Conservation (phyloP, 1,140 invertebrate genomes). For the Colletes latitarsis region DNA sequence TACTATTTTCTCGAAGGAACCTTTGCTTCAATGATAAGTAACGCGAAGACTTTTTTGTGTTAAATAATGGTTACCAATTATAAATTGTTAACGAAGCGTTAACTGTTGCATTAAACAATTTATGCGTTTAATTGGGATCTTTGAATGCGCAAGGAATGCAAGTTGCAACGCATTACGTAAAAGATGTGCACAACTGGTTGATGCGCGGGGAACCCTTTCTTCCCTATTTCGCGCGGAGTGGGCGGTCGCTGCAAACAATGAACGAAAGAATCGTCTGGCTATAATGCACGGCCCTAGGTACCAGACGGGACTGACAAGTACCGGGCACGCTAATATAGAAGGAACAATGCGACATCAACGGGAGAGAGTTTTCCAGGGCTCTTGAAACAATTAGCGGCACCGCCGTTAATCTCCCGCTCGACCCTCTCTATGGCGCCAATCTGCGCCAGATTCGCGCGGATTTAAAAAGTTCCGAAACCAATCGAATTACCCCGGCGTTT, state of each 20-base stretch:
- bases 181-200: constrained; percentile 8
- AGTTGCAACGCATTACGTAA: not conserved
- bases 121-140: not conserved
- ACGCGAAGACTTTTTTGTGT: no score
- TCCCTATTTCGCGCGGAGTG: constrained; percentile 30
- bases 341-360: constrained; percentile 51
- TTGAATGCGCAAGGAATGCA: not conserved
- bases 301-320: constrained; percentile 39
- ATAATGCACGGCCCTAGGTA: constrained; percentile 35
- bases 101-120: not conserved
- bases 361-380: constrained; percentile 42
- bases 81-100: no score
- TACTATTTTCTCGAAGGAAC: no score
- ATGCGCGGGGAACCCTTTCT: constrained; percentile 28
- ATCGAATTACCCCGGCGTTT: constrained; percentile 2
- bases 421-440: constrained; percentile 47
- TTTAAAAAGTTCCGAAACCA: constrained; percentile 33
- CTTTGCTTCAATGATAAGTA: no score
- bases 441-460: constrained; percentile 31
- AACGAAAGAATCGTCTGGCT: constrained; percentile 49
- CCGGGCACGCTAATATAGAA: constrained; percentile 53
- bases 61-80: no score
- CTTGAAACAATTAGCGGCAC: constrained; percentile 60
- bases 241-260: constrained; percentile 45
- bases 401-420: constrained; percentile 48